Base-by-base conservation (phyloP, 30 jellyfish, hydroid and myxozoan genomes). In the Aurelia sp. region DNA sequence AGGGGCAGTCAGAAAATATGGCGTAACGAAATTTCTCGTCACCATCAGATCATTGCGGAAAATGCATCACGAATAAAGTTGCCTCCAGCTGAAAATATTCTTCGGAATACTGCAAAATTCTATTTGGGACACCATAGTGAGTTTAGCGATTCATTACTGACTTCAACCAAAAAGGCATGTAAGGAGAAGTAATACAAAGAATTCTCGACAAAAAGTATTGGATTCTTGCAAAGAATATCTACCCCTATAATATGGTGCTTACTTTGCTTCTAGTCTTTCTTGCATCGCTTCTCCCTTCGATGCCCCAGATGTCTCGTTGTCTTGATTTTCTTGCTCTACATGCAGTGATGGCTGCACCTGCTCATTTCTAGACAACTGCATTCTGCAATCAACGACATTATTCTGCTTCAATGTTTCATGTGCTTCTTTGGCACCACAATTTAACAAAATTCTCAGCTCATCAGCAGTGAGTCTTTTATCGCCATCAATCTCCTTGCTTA, bases 361-460 rank as follows among this genome's bases (percentile, higher is more conserved):
- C 69, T 59, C 69, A 6, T 4, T 8, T 3, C 31, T 12, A 4
- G 23, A 59, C 69, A 15, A n/a, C 69, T n/a, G 69, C 33, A 13
- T 21, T 59, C 69, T 59, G 23, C 23, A 35, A n/a, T 7, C 69
- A 59, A 18, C 7, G 33, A 6, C 35, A 35, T 10, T 35, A 40
- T 41, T 19, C 16, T 63, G 73, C 66, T n/a, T 63, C 7, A 78
- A 13, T 13, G 79, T 62, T 20, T 62, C 77, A 23, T 63, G 61
- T 0, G 79, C 80, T 30, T 78, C 72, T 33, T 30, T 78, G 20
- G 89, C 78, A 31, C 66, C 72, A 22, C 31, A 62, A 41, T 64
- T 78, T 21, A 78, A 78, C 71, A 78, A n/a, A 15, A 44, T 44
- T 15, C 89, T 73, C 73, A 78, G 20, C 35, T 78, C 71, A 16